Conservation (phyloP, 2,797 vertebrate genomes). For the Odontamblyopus lacepedii region DNA sequence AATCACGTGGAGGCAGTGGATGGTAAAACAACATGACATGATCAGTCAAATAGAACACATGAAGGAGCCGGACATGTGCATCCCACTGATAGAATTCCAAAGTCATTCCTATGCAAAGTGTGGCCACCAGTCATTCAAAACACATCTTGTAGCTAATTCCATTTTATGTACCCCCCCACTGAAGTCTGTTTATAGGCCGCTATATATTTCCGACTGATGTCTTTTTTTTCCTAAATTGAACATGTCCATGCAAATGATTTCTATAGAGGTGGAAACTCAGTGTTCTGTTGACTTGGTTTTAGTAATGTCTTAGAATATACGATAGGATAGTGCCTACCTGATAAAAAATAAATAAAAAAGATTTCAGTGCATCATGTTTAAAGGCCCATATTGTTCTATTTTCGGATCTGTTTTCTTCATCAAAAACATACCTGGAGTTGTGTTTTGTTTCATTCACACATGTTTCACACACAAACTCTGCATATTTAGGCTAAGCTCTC, state of each 20-base stretch:
- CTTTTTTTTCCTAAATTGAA: conserved; percentile 1
- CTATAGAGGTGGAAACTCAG: neutral
- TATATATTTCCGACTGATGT: neutral
- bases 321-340: neutral
- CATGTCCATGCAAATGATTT: neutral
- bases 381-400: too few relatives aligned
- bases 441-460: too few relatives aligned
- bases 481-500: too few relatives aligned
- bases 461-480: too few relatives aligned
- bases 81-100: neutral
- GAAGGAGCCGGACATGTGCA: conserved; percentile 8
- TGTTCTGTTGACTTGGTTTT: neutral
- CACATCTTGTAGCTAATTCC: neutral
- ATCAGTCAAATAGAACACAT: neutral
- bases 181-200: conserved; percentile 2
- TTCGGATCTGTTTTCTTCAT: too few relatives aligned
- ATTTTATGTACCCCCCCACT: neutral
- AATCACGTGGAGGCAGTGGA: neutral
- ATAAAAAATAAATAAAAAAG: neutral
- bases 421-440: too few relatives aligned
- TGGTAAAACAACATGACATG: neutral
- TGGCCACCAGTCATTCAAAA: neutral
- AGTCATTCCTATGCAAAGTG: neutral
- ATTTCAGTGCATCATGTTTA: neutral
- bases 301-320: neutral